phyloP scores from a whole-genome alignment of 2,888 invertebrate genomes.

The Cheilosia impressa region DNA sequence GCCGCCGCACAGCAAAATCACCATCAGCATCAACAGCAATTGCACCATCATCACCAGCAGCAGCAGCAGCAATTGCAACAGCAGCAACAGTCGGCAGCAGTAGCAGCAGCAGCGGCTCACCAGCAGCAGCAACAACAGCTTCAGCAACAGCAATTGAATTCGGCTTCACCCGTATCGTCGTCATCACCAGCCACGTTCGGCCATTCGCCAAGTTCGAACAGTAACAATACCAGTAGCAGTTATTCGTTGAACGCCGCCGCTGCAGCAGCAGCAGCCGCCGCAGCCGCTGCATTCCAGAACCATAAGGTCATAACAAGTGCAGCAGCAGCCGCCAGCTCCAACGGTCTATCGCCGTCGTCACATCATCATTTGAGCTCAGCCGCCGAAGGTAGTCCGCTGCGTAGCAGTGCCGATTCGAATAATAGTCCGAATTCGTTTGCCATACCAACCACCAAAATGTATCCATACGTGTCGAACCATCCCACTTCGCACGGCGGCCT shows the following conservation, averaged over 20 bases:
- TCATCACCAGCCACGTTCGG: conserved; percentile 79
- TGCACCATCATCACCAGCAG: conserved; percentile 84
- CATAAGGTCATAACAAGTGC: conserved; percentile 77
- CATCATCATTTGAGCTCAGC: conserved; percentile 82
- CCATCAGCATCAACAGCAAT: conserved; percentile 83
- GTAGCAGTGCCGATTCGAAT: conserved; percentile 84
- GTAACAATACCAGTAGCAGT: conserved; percentile 77
- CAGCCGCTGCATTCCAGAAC: conserved; percentile 80
- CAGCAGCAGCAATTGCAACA: conserved; percentile 66
- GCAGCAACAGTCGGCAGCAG: conserved; percentile 74
- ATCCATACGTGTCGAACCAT: conserved; percentile 93
- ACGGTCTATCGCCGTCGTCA: conserved; percentile 76
- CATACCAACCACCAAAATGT: conserved; percentile 92
- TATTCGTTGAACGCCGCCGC: conserved; percentile 75
- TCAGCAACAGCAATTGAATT: conserved; percentile 78
- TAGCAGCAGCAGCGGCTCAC: conserved; percentile 64
- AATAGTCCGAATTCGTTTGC: conserved; percentile 86
- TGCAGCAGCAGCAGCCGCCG: conserved; percentile 77
- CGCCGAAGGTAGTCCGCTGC: conserved; percentile 87
- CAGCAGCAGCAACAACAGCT: conserved; percentile 74
- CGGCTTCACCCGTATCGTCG: conserved; percentile 83
- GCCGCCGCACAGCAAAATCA: conserved; percentile 76
- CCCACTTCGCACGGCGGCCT: conserved; percentile 90
- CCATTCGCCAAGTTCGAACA: conserved; percentile 77
- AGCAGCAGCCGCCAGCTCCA: conserved; percentile 81